Conservation (phyloP, 2,113 vertebrate genomes). For the Recurvirostra avosetta region DNA sequence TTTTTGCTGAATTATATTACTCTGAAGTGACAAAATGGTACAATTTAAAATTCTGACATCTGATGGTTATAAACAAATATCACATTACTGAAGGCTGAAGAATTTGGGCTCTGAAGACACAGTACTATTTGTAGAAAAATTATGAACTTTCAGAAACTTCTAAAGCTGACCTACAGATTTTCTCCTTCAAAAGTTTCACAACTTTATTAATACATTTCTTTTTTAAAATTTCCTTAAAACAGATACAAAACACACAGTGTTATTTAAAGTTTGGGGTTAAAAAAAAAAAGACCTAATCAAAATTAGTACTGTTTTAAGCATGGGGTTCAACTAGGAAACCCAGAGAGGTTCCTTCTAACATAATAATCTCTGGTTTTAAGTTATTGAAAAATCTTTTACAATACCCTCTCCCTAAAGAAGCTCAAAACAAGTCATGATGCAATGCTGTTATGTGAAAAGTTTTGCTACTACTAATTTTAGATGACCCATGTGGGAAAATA, state of each 20-base stretch:
- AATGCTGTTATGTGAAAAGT: neutral
- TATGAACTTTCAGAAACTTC: neutral
- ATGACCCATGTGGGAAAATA: neutral
- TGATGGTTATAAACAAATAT: neutral
- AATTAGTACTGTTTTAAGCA: neutral
- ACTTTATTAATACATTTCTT: neutral
- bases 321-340: neutral
- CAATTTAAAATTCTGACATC: neutral
- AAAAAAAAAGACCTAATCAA: neutral
- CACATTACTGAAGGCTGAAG: neutral
- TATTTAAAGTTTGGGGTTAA: neutral
- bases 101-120: neutral
- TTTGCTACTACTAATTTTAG: neutral
- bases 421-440: neutral
- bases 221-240: neutral
- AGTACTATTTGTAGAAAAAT: neutral
- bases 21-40: neutral
- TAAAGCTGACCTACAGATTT: neutral
- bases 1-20: neutral
- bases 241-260: fast-evolving
- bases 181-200: neutral
- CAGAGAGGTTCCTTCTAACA: neutral
- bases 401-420: neutral
- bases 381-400: neutral
- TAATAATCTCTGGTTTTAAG: neutral